Conservation (phyloP, 2,113 vertebrate genomes). For the Boulengeromyrus knoepffleri region DNA sequence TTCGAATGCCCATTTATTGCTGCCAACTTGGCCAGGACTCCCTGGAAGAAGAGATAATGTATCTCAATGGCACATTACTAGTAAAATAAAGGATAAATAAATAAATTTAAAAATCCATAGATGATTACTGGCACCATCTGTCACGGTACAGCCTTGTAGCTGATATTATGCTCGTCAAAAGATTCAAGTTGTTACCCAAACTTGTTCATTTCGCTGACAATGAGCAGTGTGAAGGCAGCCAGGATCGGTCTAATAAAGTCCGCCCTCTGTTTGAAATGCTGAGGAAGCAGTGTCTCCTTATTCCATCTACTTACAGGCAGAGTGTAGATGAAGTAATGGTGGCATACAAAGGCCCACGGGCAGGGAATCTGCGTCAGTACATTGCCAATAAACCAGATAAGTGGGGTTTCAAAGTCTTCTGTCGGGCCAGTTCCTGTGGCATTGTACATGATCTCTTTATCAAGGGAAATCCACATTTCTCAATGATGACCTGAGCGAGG, state of each 20-base stretch:
- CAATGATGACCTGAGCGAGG: not conserved
- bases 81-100: too few species aligned
- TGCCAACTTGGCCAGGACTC: too few species aligned
- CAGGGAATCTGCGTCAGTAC: not conserved
- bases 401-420: conserved; percentile 13
- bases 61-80: too few species aligned
- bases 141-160: not conserved
- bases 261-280: conserved; percentile 6
- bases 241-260: not conserved
- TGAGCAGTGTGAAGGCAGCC: not conserved
- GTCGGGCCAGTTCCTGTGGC: not conserved
- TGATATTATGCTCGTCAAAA: not conserved
- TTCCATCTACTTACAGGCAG: not conserved
- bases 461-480: not conserved
- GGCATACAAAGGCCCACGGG: conserved; percentile 2
- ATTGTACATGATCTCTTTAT: conserved; percentile 11
- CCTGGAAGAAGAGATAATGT: too few species aligned
- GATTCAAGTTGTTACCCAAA: not conserved
- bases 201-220: conserved; percentile 6
- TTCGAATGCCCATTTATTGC: too few species aligned
- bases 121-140: not conserved
- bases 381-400: conserved; percentile 11
- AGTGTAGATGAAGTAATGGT: conserved; percentile 14
- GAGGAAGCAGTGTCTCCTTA: not conserved
- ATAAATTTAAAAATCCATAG: not conserved